Conservation (phyloP, 2,113 vertebrate genomes). For the Cyprinodon tularosa region DNA sequence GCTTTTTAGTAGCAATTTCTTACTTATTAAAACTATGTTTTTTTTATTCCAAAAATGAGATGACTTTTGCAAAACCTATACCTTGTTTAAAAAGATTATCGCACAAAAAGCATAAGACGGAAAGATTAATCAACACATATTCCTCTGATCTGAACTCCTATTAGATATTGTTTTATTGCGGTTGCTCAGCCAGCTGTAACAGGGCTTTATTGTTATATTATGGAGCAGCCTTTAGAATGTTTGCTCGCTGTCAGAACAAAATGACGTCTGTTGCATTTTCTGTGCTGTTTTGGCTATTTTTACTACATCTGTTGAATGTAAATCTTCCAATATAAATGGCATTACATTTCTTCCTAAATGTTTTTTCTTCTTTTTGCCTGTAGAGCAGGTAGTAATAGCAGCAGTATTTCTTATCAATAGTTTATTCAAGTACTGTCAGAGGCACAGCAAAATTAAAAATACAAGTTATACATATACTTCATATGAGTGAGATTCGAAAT, state of each 20-base stretch:
- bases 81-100: conserved; percentile 39
- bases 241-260: conserved; percentile 6
- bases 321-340: not conserved
- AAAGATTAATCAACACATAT: conserved; percentile 41
- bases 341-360: not conserved
- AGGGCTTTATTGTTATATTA: conserved; percentile 42
- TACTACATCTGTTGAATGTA: not conserved
- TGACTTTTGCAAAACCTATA: conserved; percentile 18
- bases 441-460: not conserved
- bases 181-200: conserved; percentile 48
- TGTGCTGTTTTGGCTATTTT: not conserved
- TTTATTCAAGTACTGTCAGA: not conserved
- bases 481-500: no score
- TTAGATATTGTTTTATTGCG: conserved; percentile 45
- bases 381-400: not conserved
- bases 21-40: conserved; percentile 43
- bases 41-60: conserved; percentile 20
- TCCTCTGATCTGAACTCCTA: conserved; percentile 22
- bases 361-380: not conserved
- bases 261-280: conserved; percentile 10
- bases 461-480: not conserved
- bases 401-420: no score
- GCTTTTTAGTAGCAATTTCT: not conserved
- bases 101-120: conserved; percentile 26
- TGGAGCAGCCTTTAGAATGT: conserved; percentile 18